Base-by-base conservation (phyloP, 2,888 invertebrate genomes). In the Coleophora deauratella region DNA sequence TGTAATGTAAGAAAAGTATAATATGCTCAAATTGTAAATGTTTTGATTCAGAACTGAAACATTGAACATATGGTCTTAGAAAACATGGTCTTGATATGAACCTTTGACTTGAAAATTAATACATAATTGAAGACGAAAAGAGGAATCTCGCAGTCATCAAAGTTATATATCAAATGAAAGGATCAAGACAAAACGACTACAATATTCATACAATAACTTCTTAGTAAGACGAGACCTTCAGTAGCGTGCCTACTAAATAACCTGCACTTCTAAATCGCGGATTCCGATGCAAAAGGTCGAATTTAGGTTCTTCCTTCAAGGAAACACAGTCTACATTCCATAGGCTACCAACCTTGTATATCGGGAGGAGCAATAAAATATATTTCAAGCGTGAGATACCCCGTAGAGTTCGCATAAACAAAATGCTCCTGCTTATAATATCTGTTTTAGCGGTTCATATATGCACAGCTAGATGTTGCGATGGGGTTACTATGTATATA, bases 331-430 rank as follows among this genome's bases (percentile, higher is more conserved):
- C 33, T 15, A 44, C 9, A 27, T 40, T 41, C 10, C 32, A 11
- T 33, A 2, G 9, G 34, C 14, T 34, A 14, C 34, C 11, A 14
- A 13, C 14, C 6, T 33, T 9, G 27, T 35, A 35, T 13, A 54
- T 52, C 11, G 31, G 10, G 9, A 31, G 31, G 31, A 38, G 48
- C 44, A 41, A 57, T 58, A 60, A 66, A 67, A 66, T 65, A 73
- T 21, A 21, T 66, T 59, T 55, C 53, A 70, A 66, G 67, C 75
- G 76, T 78, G 78, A 72, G 77, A 66, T 65, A 59, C 69, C 79
- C 79, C 66, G 75, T 69, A 40, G 80, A 59, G 71, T 62, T 55
- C 54, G 63, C 62, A 65, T 66, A 65, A 64, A 59, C 66, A 61
- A 60, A 61, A 56, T 69, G 72, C 72, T 59, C 56, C 73, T 52